A percentile compares a stretch with the other conserved stretches of the same genome.
Evolutionary conservation across 2,113 vertebrate genomes (phyloP).

Genomic region (Dasyprocta punctata): DNA sequence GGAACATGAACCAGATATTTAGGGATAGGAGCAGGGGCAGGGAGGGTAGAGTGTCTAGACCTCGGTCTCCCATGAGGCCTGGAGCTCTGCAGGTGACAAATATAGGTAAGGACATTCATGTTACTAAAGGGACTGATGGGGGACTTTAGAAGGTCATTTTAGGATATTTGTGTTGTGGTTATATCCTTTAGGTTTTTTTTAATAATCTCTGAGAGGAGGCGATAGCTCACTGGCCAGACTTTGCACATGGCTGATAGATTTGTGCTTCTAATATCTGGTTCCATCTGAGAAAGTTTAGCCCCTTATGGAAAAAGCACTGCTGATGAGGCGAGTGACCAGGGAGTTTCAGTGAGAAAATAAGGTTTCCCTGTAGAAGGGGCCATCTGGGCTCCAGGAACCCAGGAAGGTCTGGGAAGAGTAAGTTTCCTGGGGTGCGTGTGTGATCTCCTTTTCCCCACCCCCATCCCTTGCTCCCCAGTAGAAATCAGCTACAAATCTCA

Average conservation of each 20-base stretch:
- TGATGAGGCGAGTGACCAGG: slow-evolving; percentile 17
- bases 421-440: not conserved
- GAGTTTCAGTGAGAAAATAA: slow-evolving; percentile 25
- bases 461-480: slow-evolving; percentile 79
- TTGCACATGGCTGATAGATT: not conserved
- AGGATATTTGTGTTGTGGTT: not conserved
- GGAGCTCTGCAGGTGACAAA: not conserved
- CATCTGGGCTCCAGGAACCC: not conserved
- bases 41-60: not conserved
- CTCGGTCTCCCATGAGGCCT: not conserved
- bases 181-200: not conserved
- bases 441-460: slow-evolving; percentile 54
- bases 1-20: slow-evolving; percentile 54
- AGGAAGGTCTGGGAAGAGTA: not conserved
- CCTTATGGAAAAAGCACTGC: slow-evolving; percentile 20
- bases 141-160: slow-evolving; percentile 35
- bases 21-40: not conserved
- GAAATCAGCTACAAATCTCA: slow-evolving; percentile 84
- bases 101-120: not conserved
- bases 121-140: not conserved
- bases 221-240: slow-evolving; percentile 17
- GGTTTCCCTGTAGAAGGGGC: not conserved
- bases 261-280: slow-evolving; percentile 41
- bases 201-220: not conserved
- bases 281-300: slow-evolving; percentile 50